These are phyloP conservation scores for Heliconius cydno DNA, from an alignment of 2,888 invertebrate genomes.

Conservation along the genomic window DNA sequence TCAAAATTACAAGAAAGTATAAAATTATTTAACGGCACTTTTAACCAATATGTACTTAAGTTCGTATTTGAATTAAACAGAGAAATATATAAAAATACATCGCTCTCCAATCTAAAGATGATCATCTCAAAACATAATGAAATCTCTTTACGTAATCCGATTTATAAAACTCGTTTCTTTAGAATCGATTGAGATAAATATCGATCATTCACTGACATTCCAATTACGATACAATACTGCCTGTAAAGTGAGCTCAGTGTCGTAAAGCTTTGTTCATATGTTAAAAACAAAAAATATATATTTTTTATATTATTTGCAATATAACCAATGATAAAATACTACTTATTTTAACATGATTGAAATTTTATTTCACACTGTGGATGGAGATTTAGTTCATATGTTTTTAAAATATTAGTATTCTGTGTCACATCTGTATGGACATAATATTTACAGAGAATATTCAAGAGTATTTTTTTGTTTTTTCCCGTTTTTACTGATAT, in stretches of 20 bases:
- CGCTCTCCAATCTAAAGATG: conserved; percentile 21
- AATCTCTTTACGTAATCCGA: conserved; percentile 47
- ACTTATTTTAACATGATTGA: background rate
- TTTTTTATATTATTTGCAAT: background rate
- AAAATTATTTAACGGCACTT: background rate
- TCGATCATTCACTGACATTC: conserved; percentile 76
- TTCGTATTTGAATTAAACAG: background rate
- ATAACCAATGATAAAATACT: background rate
- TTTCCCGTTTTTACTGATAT: too few species aligned
- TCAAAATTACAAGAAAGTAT: background rate
- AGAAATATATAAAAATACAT: conserved; percentile 8
- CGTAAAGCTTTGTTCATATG: conserved; percentile 32
- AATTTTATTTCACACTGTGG: background rate
- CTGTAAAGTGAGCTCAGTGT: conserved; percentile 55
- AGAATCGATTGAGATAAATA: conserved; percentile 68
- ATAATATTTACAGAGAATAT: too few species aligned
- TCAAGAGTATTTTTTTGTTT: too few species aligned
- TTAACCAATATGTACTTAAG: background rate
- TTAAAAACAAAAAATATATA: background rate
- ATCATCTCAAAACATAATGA: conserved; percentile 44
- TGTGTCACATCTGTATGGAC: too few species aligned
- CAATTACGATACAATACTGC: conserved; percentile 71
- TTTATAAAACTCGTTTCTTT: conserved; percentile 46
- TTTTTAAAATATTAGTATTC: too few species aligned
- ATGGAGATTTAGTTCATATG: background rate